Conservation (phyloP, 2,113 vertebrate genomes). For the Burhinus oedicnemus region DNA sequence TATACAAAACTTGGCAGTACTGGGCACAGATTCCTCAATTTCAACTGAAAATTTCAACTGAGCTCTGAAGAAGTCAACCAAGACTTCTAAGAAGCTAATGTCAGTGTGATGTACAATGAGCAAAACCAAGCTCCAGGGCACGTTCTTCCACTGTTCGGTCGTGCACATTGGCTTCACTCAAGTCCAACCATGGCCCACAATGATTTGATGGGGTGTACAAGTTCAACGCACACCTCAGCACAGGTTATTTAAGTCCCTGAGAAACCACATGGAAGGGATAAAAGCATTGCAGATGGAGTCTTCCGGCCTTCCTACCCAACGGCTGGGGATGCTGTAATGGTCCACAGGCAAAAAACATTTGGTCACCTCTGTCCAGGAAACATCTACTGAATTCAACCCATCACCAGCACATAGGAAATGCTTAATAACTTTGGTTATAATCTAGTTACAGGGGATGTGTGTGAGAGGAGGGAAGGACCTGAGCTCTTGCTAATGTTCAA, state of each 20-base stretch:
- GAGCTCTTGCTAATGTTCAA: not conserved
- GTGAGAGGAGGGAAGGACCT: not conserved
- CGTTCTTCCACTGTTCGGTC: accelerated
- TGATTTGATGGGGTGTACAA: not conserved
- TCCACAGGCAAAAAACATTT: not conserved
- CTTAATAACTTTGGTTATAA: not conserved
- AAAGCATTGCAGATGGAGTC: not conserved
- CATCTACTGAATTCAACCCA: not conserved
- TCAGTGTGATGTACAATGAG: not conserved
- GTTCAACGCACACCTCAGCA: not conserved
- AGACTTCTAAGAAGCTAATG: not conserved
- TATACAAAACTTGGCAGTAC: not conserved
- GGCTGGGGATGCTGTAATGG: not conserved
- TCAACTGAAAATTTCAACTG: not conserved
- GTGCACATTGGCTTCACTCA: accelerated
- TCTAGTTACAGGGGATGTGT: not conserved
- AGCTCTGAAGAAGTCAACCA: not conserved
- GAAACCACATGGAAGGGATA: not conserved
- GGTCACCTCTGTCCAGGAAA: not conserved
- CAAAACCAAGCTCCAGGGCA: not conserved
- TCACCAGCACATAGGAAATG: not conserved
- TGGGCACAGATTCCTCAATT: not conserved
- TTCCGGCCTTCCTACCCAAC: not conserved
- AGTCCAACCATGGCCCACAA: not conserved
- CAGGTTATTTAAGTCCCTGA: not conserved